Evolutionary conservation across 2,888 invertebrate genomes (phyloP), one percentile per base, ranked within the genome.

Genomic region (Macrosoma leucophasiata): DNA sequence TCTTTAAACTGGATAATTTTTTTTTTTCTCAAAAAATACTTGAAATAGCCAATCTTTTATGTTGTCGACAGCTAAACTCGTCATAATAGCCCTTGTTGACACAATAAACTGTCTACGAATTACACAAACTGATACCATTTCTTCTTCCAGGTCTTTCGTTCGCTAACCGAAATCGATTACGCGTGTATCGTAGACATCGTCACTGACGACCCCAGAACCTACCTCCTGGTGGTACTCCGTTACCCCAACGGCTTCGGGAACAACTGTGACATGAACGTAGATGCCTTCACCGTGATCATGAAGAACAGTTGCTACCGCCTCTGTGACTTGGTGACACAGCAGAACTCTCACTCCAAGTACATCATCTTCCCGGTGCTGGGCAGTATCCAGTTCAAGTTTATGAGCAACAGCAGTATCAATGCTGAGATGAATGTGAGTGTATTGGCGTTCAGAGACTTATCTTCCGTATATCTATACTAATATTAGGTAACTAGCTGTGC

Each of bases 341-440:
- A 48, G 3, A 55, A 47, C 4, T 30, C 36, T 2, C 27, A 27
- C 9, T 56, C 69, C 0, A 50, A 53, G 0, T 75, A 75, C 35
- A 73, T 61, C 31, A 58, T 64, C 1, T 48, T 66, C 8, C 52
- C 60, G 1, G 56, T 69, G 1, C 53, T 25, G 27, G 58, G 59
- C 6, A 61, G 62, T 25, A 42, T 79, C 4, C 53, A 67, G 4
- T 71, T 82, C 15, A 55, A 62, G 14, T 82, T 75, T 33, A 35
- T 70, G 15, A 76, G 76, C 42, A 81, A 82, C 34, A 79, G 74
- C 58, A 79, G 76, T 36, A 59, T 79, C 13, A 82, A 81, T 44
- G 36, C 62, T 2, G 76, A 78, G 39, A 63, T 81, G 38, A 64
- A 69, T 19, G 82, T 79, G 44, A 62, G 69, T 51, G 6, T 37